Evolutionary conservation across 53 echinoderm and acorn worm species (phyloP), one percentile per base, ranked within the genome.

Genomic region (Stichopus horrens): DNA sequence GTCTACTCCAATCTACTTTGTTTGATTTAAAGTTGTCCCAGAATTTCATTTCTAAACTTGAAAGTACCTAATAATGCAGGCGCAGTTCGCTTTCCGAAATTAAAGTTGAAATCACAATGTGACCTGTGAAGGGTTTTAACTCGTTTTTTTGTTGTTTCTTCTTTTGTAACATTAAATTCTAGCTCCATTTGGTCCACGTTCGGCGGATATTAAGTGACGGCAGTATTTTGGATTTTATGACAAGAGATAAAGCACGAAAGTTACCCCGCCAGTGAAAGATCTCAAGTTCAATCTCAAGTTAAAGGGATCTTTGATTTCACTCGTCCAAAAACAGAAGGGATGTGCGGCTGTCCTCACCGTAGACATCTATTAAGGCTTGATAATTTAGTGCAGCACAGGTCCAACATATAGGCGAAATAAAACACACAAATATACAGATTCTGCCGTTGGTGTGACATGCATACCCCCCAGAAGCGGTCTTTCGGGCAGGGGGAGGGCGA

Each of bases 141-240:
- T 71, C 71, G 71, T 71, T 13, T 71, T 71, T 13, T 16, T n/a
- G 71, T 71, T 18, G 14, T 37, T 37, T 37, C 37, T 37, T 37
- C 37, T 37, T 37, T 71, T 71, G 71, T 18, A 20, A 18, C 71
- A 71, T 71, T n/a, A 71, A 71, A 71, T 71, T 71, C 71, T 7
- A 71, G 71, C 19, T 71, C n/a, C 16, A 71, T 71, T 37, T 71
- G 71, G 71, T 71, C 71, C 16, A 18, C 71, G 19, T 71, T 71
- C 71, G 59, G 81, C 57, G n/a, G n/a, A 81, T 53, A 77, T 77
- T 56, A 81, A 81, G 21, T 58, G 81, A 20, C 81, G 81, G 81
- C 9, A 81, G 79, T 14, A 37, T 56, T 81, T 81, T 81, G 56
- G 56, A 56, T 81, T 81, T 81, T 21, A 81, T 81, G 7, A 56